These are phyloP conservation scores for Drosophila longiperda DNA, from an alignment of 2,888 invertebrate genomes.

Conservation along the genomic window DNA sequence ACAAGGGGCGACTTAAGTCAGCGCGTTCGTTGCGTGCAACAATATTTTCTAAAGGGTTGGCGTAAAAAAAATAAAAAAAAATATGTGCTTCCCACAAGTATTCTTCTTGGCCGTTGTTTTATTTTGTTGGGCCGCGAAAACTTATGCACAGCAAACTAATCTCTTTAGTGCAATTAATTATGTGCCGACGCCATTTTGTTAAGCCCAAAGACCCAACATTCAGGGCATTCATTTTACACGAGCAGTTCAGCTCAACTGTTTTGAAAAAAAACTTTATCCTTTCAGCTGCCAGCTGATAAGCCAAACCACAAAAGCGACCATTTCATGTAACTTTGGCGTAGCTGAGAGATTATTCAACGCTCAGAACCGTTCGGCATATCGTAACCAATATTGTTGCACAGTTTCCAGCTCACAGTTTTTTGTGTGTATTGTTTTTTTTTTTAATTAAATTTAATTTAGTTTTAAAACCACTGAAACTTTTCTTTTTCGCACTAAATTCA, in stretches of 20 bases:
- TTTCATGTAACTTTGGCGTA: constrained; percentile 50
- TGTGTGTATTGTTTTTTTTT: neutral
- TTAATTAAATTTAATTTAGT: too few relatives aligned
- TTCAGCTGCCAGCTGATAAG: constrained; percentile 55
- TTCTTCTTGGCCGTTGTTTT: constrained; percentile 1
- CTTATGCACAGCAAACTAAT: constrained; percentile 67
- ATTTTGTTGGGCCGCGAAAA: constrained; percentile 35
- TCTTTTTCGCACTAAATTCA: neutral
- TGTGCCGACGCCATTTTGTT: constrained; percentile 68
- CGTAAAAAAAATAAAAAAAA: neutral
- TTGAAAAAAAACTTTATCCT: constrained; percentile 52
- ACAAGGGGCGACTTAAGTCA: constrained; percentile 30
- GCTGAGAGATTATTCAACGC: constrained; percentile 35
- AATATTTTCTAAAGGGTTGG: constrained; percentile 29
- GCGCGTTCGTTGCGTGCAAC: constrained; percentile 44
- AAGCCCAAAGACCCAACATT: constrained; percentile 5
- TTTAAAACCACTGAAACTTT: too few relatives aligned
- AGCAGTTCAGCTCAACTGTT: constrained; percentile 26
- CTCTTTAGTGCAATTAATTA: constrained; percentile 74
- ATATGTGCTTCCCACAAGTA: constrained; percentile 7
- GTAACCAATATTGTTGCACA: constrained; percentile 25
- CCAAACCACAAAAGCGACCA: constrained; percentile 46
- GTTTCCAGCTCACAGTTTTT: constrained; percentile 9
- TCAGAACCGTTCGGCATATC: neutral
- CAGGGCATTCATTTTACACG: constrained; percentile 19